Evolutionary conservation across 2,888 invertebrate species (phyloP).

Genomic region (Nipponacmea schrenckii): DNA sequence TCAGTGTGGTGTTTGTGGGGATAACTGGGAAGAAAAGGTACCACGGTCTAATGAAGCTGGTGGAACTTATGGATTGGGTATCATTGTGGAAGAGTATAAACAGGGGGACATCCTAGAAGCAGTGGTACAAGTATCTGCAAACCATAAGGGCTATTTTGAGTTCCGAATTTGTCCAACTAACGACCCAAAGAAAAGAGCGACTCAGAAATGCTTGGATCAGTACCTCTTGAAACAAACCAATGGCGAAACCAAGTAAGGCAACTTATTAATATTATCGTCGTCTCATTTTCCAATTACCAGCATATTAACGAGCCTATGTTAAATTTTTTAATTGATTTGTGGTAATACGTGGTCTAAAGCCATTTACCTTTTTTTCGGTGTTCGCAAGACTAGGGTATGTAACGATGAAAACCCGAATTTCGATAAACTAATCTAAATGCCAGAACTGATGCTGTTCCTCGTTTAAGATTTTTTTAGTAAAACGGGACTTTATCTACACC

Average conservation of each 20-base stretch:
- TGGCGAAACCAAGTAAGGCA: not conserved
- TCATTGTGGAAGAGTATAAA: not conserved
- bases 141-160: not conserved
- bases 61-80: not conserved
- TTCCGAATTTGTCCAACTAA: not conserved
- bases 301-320: too few species aligned
- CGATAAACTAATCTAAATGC: too few species aligned
- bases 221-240: not conserved
- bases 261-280: too few species aligned
- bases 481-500: too few species aligned
- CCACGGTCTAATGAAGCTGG: slow-evolving; percentile 1
- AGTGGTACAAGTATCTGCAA: not conserved
- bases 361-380: too few species aligned
- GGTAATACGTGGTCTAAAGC: too few species aligned
- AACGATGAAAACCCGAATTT: too few species aligned
- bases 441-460: too few species aligned
- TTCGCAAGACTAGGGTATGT: too few species aligned
- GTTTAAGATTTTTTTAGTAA: too few species aligned
- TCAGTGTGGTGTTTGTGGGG: not conserved
- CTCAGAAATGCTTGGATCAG: not conserved
- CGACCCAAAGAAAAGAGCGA: not conserved
- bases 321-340: too few species aligned
- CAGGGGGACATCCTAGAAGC: not conserved
- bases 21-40: not conserved
- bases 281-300: too few species aligned